Evolutionary conservation across 2,113 vertebrate genomes (phyloP).

Genomic region (Lynx canadensis): DNA sequence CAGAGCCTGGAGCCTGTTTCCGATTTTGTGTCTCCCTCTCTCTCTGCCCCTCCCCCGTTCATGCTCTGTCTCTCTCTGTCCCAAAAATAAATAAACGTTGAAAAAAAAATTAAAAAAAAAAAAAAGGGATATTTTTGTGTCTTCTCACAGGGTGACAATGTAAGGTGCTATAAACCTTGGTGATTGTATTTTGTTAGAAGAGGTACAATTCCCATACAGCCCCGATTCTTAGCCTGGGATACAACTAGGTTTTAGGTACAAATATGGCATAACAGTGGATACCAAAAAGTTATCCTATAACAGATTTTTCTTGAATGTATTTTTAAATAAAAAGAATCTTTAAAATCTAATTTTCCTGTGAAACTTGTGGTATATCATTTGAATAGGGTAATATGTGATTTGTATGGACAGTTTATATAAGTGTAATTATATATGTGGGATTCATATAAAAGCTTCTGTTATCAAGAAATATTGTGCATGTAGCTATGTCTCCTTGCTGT

Average conservation of each 20-base stretch:
- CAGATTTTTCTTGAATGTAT: neutral
- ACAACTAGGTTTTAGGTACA: constrained; percentile 28
- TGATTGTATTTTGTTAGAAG: neutral
- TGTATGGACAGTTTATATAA: neutral
- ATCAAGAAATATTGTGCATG: neutral
- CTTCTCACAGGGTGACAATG: neutral
- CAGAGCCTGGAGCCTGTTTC: no score
- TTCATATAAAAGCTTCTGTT: neutral
- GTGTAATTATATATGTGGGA: neutral
- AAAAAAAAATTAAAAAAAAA: no score
- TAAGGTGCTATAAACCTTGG: neutral
- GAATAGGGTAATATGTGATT: neutral
- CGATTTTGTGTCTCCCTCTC: no score
- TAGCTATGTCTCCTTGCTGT: neutral
- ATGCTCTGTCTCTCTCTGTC: no score
- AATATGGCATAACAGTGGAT: neutral
- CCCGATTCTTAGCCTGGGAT: neutral
- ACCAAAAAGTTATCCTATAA: neutral
- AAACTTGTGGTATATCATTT: neutral
- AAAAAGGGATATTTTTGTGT: neutral
- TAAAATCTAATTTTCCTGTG: constrained; percentile 1
- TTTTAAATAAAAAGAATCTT: constrained; percentile 33
- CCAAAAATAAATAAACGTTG: no score
- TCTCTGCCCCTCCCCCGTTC: no score
- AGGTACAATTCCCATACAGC: neutral